phyloP scores from a whole-genome alignment of 2,113 vertebrate species.

The Ovis canadensis region DNA sequence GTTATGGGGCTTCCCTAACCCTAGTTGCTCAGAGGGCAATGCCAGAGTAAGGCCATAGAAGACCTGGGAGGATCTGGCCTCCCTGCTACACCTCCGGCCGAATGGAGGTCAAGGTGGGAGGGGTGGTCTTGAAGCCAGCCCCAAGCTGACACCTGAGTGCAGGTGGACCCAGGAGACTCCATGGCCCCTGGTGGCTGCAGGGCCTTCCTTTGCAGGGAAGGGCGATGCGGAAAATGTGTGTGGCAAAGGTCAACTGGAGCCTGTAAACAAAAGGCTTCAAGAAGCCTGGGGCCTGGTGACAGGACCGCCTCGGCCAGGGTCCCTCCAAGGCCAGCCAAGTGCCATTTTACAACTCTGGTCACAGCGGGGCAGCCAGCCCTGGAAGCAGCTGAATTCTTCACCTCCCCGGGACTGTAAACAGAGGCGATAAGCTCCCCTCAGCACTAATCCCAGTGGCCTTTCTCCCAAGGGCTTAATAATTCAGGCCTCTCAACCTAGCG shows the following conservation, averaged over 20 bases:
- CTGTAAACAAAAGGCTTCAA: background rate
- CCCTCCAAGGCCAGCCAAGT: background rate
- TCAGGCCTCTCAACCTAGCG: background rate
- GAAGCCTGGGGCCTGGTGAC: background rate
- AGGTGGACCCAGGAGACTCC: background rate
- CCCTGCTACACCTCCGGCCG: background rate
- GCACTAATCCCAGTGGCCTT: background rate
- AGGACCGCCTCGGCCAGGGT: background rate
- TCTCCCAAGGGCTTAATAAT: slow-evolving; percentile 48
- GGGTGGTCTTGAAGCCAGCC: background rate
- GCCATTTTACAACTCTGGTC: background rate
- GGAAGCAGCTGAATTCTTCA: background rate
- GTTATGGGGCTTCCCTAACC: background rate
- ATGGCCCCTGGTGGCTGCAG: background rate
- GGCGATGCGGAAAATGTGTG: background rate
- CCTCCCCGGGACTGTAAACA: background rate
- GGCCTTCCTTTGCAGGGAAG: background rate
- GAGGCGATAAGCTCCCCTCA: background rate
- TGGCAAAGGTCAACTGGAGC: background rate
- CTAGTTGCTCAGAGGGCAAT: background rate
- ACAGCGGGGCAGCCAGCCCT: background rate
- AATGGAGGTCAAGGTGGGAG: background rate
- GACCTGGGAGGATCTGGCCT: background rate
- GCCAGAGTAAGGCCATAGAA: background rate
- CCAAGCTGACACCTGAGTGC: background rate